Evolutionary conservation across 2,113 vertebrate species (phyloP), one percentile per base, ranked within the genome.

Genomic region (Odontesthes bonariensis): DNA sequence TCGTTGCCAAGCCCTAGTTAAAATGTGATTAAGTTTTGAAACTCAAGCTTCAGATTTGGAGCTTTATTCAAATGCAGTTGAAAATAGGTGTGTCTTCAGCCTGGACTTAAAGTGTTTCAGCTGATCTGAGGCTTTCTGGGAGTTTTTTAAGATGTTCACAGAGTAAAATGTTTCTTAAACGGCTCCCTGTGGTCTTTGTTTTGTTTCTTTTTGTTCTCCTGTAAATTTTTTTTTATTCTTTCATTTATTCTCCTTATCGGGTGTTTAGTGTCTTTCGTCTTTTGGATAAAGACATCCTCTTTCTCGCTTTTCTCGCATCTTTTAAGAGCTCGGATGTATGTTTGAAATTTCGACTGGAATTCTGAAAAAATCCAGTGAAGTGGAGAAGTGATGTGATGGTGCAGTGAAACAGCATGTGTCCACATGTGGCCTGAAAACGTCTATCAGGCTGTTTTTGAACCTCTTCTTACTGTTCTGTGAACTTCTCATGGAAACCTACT

Each of bases 371-470:
- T 38, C 35, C 10, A 38, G 35, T 70, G 22, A 72, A 74, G 62
- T 11, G n/a, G 35, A 35, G 58, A 61, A 52, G 46, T 55, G 53
- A 53, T 52, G 27, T 44, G 66, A 77, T 58, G 66, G 40, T 8
- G 17, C 3, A 3, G 32, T 4, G 71, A 83, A 57, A 61, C 60
- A 6, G 8, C 3, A 1, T n/a, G 62, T 55, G 78, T 82, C 79
- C 83, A 74, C 59, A 75, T 57, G 71, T 73, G 84, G 72, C 79
- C 86, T 83, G 71, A 60, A 88, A 82, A 87, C 3, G 75, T 85
- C 86, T 8, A 52, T 88, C 84, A 85, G 1, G 1, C 20, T 38
- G 38, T 17, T 65, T 79, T 64, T 20, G 6, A 61, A 10, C 23
- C 55, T 46, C 16, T 53, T 40, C 31, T 57, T 17, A 35, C 10